A percentile compares a stretch with the other conserved stretches of the same genome.
Evolutionary conservation across 2,113 vertebrate genomes (phyloP).

Genomic region (Nycticorax nycticorax): DNA sequence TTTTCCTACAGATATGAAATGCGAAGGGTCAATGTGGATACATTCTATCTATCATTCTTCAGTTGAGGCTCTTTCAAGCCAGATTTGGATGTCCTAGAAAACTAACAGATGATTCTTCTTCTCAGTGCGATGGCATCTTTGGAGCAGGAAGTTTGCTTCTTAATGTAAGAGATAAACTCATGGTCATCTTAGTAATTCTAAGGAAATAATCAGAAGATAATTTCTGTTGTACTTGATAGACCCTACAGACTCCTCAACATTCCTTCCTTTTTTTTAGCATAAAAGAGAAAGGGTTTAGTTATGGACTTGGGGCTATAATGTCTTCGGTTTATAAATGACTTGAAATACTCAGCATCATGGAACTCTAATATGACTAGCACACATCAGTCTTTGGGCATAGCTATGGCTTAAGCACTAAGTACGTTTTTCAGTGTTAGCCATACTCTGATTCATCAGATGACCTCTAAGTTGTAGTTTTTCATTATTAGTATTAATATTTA

Average conservation of each 20-base stretch:
- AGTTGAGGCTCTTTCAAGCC: not conserved
- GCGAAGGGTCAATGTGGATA: not conserved
- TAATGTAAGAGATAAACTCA: not conserved
- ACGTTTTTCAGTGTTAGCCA: not conserved
- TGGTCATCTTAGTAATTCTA: not conserved
- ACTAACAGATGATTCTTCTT: not conserved
- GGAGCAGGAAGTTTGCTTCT: not conserved
- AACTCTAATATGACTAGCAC: not conserved
- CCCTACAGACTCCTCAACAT: not conserved
- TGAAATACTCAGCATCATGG: not conserved
- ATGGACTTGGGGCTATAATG: not conserved
- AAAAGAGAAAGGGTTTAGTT: not conserved
- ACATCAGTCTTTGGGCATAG: not conserved
- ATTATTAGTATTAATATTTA: slow-evolving; percentile 9
- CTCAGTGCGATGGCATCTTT: not conserved
- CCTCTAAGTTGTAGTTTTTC: not conserved
- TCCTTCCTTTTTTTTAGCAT: not conserved
- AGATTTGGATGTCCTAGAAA: not conserved
- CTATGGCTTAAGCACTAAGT: not conserved
- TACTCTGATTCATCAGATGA: not conserved
- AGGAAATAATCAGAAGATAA: not conserved
- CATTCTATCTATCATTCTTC: not conserved
- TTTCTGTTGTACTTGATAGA: not conserved
- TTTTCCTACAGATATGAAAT: not conserved
- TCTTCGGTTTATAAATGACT: not conserved